Conservation (phyloP, 1,140 invertebrate genomes). For the Apis mellifera region DNA sequence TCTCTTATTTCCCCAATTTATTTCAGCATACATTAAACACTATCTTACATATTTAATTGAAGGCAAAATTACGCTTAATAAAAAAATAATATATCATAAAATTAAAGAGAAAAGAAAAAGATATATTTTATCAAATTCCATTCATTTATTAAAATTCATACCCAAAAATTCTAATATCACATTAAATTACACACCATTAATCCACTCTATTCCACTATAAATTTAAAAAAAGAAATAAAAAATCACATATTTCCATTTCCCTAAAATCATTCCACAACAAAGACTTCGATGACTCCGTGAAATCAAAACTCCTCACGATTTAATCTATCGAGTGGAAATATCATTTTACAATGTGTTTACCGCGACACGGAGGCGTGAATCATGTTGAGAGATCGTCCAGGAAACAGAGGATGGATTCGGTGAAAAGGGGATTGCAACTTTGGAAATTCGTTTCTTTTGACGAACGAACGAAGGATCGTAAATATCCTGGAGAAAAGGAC, state of each 20-base stretch:
- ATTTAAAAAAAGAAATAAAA: neutral
- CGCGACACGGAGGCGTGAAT: neutral
- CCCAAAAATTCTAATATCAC: neutral
- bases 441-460: constrained; percentile 3
- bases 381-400: neutral
- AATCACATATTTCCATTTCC: neutral
- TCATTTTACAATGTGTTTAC: neutral
- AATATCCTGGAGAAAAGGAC: constrained; percentile 19
- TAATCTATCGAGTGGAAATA: constrained; percentile 4
- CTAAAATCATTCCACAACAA: neutral
- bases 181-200: neutral
- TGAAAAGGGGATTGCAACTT: too few relatives aligned
- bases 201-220: neutral
- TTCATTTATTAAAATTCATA: neutral
- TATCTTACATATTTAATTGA: too few relatives aligned
- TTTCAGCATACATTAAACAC: too few relatives aligned
- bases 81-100: too few relatives aligned
- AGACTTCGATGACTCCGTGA: neutral
- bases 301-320: constrained; percentile 2
- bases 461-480: constrained; percentile 48
- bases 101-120: too few relatives aligned
- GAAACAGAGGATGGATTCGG: neutral
- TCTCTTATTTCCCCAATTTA: too few relatives aligned
- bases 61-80: too few relatives aligned
- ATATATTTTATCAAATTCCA: too few relatives aligned